Conservation (phyloP, 2,888 invertebrate genomes). For the Acanthosoma haemorrhoidale region DNA sequence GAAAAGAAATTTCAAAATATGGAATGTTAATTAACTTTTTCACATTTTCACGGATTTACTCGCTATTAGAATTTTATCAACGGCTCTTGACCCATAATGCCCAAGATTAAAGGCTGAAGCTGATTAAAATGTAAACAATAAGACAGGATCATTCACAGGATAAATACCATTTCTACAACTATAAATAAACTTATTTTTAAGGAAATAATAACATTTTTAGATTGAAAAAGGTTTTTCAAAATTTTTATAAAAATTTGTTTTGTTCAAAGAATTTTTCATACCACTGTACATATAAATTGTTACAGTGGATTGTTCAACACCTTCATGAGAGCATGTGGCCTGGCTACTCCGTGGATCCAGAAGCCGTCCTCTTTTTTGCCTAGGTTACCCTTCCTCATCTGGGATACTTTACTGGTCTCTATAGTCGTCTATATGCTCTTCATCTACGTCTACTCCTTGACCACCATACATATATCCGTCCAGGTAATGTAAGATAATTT, state of each 20-base stretch:
- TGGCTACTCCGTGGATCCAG: not conserved
- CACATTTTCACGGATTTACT: too few species aligned
- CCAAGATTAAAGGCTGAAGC: too few species aligned
- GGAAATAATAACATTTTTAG: too few species aligned
- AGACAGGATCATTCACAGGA: too few species aligned
- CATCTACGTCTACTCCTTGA: not conserved
- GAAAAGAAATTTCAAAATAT: too few species aligned
- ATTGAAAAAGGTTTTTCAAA: too few species aligned
- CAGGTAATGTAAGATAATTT: not conserved
- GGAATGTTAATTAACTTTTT: too few species aligned
- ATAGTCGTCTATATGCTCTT: not conserved
- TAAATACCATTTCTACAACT: too few species aligned
- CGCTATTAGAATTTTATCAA: too few species aligned
- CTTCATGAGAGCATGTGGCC: not conserved
- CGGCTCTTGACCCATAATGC: too few species aligned
- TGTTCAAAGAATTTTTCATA: not conserved
- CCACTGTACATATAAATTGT: not conserved
- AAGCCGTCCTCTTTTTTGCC: not conserved
- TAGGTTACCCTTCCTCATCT: not conserved
- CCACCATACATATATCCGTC: not conserved
- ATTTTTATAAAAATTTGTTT: not conserved
- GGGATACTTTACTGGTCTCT: not conserved
- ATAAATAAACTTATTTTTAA: too few species aligned
- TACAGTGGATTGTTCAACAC: not conserved
- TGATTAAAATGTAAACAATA: too few species aligned